phyloP scores from a whole-genome alignment of 2,888 invertebrate genomes.

The Plutella xylostella region DNA sequence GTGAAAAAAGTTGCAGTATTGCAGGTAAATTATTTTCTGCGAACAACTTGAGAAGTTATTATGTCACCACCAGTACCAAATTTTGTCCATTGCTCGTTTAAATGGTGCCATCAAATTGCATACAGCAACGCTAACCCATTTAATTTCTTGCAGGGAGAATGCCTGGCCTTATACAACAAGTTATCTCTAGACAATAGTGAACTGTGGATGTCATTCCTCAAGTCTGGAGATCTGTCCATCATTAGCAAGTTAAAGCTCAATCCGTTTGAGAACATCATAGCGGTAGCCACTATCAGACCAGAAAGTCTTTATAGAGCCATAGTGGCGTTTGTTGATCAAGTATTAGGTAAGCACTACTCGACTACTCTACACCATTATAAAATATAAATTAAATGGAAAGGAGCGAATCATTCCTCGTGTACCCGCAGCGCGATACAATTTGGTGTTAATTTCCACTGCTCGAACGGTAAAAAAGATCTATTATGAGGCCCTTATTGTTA shows the following conservation, averaged over 20 bases:
- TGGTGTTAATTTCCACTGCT: too few species aligned
- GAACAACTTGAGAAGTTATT: neutral
- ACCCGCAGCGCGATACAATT: too few species aligned
- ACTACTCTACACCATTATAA: too few species aligned
- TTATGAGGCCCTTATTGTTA: too few species aligned
- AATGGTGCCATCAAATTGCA: neutral
- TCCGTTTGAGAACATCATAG: slow-evolving; percentile 84
- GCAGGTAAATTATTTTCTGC: slow-evolving; percentile 32
- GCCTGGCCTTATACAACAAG: slow-evolving; percentile 72
- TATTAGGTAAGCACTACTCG: slow-evolving; percentile 65
- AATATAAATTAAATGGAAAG: too few species aligned
- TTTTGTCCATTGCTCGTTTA: neutral
- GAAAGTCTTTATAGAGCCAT: slow-evolving; percentile 85
- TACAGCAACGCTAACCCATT: neutral
- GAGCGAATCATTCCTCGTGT: too few species aligned
- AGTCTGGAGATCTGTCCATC: slow-evolving; percentile 72
- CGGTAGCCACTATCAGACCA: slow-evolving; percentile 84
- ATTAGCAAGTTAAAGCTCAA: slow-evolving; percentile 72
- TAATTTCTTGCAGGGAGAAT: slow-evolving; percentile 48
- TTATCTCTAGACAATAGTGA: slow-evolving; percentile 73
- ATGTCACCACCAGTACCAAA: neutral
- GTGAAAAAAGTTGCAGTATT: slow-evolving; percentile 38
- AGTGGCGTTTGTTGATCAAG: slow-evolving; percentile 75
- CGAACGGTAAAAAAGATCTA: too few species aligned
- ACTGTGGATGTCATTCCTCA: slow-evolving; percentile 77